Evolutionary conservation across 2,113 vertebrate species (phyloP).

Genomic region (Turnix velox): DNA sequence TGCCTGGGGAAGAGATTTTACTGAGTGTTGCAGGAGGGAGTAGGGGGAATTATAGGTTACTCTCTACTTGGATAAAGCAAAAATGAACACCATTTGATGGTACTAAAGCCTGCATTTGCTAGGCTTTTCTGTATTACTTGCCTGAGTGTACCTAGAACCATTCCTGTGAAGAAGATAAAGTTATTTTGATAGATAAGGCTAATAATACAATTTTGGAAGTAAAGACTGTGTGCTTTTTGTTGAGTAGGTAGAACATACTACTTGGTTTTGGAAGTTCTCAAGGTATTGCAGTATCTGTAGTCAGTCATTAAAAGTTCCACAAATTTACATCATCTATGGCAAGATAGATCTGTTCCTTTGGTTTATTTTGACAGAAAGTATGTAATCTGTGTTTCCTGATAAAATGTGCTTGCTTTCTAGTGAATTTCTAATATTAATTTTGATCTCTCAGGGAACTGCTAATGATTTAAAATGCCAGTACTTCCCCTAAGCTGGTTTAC

Average conservation of each 20-base stretch:
- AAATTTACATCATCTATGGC: background rate
- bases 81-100: background rate
- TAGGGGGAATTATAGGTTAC: background rate
- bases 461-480: background rate
- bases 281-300: background rate
- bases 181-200: background rate
- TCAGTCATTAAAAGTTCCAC: background rate
- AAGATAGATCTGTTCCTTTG: background rate
- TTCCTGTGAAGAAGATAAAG: background rate
- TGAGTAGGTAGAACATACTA: background rate
- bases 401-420: background rate
- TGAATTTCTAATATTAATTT: background rate
- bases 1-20: background rate
- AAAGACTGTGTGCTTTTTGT: background rate
- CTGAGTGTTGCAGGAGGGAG: background rate
- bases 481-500: background rate
- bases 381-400: background rate
- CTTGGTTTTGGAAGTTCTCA: background rate
- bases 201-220: background rate
- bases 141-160: background rate
- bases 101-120: background rate
- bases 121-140: background rate
- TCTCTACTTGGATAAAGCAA: background rate
- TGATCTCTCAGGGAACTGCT: background rate
- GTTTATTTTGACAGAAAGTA: background rate